Percentiles rank a stretch among this genome's conserved stretches.
Conservation (phyloP, 2,797 vertebrate species). For the Toxotes lorentzi region DNA sequence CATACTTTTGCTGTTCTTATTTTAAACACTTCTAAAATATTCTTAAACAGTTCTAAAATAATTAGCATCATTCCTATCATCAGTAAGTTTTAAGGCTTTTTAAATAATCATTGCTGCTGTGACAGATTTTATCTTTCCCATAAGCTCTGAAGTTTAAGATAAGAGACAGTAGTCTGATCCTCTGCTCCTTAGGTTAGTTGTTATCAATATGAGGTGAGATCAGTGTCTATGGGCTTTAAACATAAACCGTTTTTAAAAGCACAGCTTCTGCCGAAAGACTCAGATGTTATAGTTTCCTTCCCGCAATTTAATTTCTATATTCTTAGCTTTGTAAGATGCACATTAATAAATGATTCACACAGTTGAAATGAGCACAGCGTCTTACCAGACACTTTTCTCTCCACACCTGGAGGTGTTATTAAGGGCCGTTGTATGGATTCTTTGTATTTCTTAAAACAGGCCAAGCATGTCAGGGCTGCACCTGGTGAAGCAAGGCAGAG, state of each 20-base stretch:
- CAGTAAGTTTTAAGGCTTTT: background rate
- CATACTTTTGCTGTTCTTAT: background rate
- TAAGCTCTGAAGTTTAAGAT: constrained; percentile 19
- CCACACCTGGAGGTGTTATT: background rate
- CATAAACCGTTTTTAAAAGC: background rate
- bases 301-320: background rate
- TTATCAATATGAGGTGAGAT: constrained; percentile 22
- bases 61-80: background rate
- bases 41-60: background rate
- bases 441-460: constrained; percentile 77
- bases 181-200: background rate
- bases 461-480: constrained; percentile 98
- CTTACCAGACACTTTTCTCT: background rate
- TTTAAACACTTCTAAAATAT: too few relatives aligned
- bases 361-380: background rate
- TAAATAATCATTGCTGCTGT: background rate
- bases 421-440: background rate
- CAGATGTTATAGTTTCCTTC: background rate
- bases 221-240: constrained; percentile 2
- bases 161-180: constrained; percentile 8
- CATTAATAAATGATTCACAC: background rate
- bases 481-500: constrained; percentile 94
- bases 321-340: background rate
- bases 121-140: background rate
- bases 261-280: background rate